Base-by-base conservation (phyloP, 2,113 vertebrate genomes). In the Limanda limanda region DNA sequence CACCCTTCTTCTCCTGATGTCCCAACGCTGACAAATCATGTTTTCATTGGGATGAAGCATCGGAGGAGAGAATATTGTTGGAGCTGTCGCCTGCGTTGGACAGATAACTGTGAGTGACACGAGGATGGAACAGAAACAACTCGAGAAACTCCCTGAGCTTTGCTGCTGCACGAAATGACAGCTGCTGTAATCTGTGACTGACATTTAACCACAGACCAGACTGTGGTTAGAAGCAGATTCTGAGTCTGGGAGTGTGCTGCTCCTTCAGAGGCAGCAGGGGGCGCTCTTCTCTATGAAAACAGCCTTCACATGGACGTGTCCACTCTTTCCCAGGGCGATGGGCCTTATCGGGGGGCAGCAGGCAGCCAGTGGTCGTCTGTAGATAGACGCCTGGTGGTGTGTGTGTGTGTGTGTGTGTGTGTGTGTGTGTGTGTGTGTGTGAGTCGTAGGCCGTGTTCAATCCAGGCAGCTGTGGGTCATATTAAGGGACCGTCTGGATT, bases 291-390 rank as follows among this genome's bases (percentile, higher is more conserved):
- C 89, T 74, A 79, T 72, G 47, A 65, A 88, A 88, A 51, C 47
- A 51, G 4, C 60, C n/a, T 1, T 1, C 51, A 56, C 40, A 37
- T 71, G 78, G 79, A 14, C 9, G 18, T 40, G 61, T 79, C 77
- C 64, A 21, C 40, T 58, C 40, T 59, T 3, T 78, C 70, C 66
- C 71, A 51, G 60, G 82, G 81, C 86, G 59, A 48, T 27, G 60
- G 77, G 48, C 71, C 89, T 92, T 93, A 93, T 94, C 93, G 74
- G 73, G 72, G 62, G 80, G 68, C 9, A 87, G 71, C 92, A 92
- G 92, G 86, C 84, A 3, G 76, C 76, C 87, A 75, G 7, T 83
- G 82, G 69, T 61, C 65, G 72, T 86, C 63, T 85, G 85, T 68
- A 86, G 82, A 90, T 86, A 86, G 81, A 71, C 51, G 54, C 21